phyloP scores from a whole-genome alignment of 2,113 vertebrate genomes.

The Ivindomyrus marchei region DNA sequence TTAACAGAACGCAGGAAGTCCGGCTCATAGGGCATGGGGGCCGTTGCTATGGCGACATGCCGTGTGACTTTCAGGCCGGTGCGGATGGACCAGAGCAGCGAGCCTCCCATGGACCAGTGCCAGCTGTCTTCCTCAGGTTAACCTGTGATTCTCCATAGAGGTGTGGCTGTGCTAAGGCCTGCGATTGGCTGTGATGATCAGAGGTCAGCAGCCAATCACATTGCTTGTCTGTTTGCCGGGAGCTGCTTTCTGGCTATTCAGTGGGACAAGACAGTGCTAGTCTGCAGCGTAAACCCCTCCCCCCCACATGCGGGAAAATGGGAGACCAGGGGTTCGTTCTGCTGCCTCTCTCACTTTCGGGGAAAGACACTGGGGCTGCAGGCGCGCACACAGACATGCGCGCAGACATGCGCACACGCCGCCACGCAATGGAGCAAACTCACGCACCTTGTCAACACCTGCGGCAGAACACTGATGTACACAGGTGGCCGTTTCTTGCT shows the following conservation, averaged over 20 bases:
- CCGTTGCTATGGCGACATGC: background rate
- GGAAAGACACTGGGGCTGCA: conserved; percentile 35
- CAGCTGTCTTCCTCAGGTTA: background rate
- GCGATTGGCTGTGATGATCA: background rate
- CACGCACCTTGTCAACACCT: background rate
- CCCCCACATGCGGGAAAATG: background rate
- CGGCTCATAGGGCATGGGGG: background rate
- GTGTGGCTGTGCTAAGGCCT: background rate
- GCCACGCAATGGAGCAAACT: background rate
- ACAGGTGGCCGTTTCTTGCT: background rate
- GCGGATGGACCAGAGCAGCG: background rate
- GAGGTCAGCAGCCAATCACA: background rate
- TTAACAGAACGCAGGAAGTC: background rate
- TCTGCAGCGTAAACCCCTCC: background rate
- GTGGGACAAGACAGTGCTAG: background rate
- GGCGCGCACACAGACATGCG: conserved; percentile 18
- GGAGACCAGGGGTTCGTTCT: background rate
- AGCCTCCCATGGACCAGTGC: background rate
- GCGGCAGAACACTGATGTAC: background rate
- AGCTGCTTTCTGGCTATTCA: background rate
- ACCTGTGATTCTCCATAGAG: background rate
- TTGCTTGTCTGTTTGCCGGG: background rate
- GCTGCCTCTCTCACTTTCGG: background rate
- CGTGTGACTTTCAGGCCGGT: background rate
- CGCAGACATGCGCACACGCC: conserved; percentile 21